Percentiles rank a stretch among this genome's conserved stretches.
Conservation (phyloP, 2,888 invertebrate species). For the Nezara viridula region DNA sequence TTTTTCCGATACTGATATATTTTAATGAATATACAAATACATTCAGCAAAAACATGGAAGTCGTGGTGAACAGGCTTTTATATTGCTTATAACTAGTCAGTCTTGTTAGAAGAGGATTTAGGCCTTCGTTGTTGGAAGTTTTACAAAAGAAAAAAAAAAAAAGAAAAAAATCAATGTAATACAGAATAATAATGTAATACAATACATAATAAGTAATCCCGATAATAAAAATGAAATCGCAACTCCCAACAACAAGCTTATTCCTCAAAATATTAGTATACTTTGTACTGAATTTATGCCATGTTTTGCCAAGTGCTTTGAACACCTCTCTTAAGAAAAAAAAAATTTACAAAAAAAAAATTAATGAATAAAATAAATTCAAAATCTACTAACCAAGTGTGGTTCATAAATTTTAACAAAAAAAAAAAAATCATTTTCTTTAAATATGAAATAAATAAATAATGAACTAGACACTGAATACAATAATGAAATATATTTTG, state of each 20-base stretch:
- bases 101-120: constrained; percentile 55
- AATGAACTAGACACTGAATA: constrained; percentile 18
- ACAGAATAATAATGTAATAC: background rate
- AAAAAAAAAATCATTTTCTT: background rate
- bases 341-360: constrained; percentile 30
- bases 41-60: constrained; percentile 58
- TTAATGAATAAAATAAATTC: background rate
- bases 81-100: constrained; percentile 61
- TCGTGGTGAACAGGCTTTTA: constrained; percentile 58
- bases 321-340: constrained; percentile 58
- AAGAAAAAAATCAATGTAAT: constrained; percentile 25
- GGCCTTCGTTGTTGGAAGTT: constrained; percentile 43
- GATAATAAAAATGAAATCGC: background rate
- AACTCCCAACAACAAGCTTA: constrained; percentile 41
- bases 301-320: constrained; percentile 59
- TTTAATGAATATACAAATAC: constrained; percentile 38
- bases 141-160: background rate
- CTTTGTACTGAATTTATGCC: constrained; percentile 60
- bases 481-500: constrained; percentile 51
- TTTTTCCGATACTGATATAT: constrained; percentile 15
- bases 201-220: background rate
- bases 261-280: constrained; percentile 57
- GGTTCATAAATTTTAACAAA: background rate
- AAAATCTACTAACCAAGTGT: background rate
- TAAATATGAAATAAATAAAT: constrained; percentile 46